Conservation (phyloP, 2,797 vertebrate species). For the Peromyscus melanophrys region DNA sequence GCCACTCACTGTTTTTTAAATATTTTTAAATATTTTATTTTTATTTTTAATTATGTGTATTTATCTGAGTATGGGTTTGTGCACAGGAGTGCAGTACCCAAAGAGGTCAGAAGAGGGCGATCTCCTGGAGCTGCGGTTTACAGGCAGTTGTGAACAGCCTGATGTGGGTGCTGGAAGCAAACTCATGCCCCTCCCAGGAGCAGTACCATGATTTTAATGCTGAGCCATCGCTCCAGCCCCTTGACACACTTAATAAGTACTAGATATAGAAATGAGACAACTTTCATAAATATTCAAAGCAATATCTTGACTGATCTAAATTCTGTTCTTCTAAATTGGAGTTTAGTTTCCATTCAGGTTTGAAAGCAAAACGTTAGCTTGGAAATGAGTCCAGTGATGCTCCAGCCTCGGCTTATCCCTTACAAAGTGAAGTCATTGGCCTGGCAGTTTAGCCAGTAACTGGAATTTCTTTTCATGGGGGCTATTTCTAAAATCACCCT, state of each 20-base stretch:
- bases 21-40: neutral
- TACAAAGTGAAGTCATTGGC: neutral
- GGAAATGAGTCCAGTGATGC: neutral
- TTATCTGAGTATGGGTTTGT: neutral
- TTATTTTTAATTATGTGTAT: neutral
- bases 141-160: neutral
- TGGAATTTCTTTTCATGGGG: constrained; percentile 26
- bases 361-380: neutral
- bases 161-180: neutral
- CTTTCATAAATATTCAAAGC: constrained; percentile 18
- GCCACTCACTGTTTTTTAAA: neutral
- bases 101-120: neutral
- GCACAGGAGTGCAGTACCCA: neutral
- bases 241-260: neutral
- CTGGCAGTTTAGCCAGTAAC: neutral
- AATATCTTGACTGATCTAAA: neutral
- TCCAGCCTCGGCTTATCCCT: neutral
- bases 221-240: neutral
- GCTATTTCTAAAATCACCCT: neutral
- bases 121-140: neutral
- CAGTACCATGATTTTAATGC: too few species aligned
- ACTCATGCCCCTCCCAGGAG: neutral
- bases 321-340: neutral
- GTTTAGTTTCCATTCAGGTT: neutral
- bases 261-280: neutral